Conservation (phyloP, 2,797 vertebrate genomes). For the Danio choprae region DNA sequence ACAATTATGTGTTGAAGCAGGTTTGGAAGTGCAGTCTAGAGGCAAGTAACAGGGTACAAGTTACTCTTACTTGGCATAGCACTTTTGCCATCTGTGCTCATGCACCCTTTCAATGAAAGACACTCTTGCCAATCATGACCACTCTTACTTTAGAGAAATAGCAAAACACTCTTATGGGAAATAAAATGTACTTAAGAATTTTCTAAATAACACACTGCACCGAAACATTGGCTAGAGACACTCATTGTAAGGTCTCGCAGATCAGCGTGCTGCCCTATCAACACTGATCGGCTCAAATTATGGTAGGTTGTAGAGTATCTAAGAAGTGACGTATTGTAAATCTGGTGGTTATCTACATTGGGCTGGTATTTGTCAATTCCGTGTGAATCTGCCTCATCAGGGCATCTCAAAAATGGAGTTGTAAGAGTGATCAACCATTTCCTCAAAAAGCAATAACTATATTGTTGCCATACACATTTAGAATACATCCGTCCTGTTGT, state of each 20-base stretch:
- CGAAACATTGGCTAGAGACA: not conserved
- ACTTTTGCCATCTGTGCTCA: not conserved
- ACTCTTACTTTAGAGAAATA: not conserved
- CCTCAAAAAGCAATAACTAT: constrained; percentile 20
- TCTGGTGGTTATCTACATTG: too few relatives aligned
- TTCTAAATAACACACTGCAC: not conserved
- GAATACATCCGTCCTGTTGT: constrained; percentile 36
- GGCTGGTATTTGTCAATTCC: too few relatives aligned
- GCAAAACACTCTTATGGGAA: not conserved
- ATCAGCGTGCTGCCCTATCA: too few relatives aligned
- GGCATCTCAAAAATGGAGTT: not conserved
- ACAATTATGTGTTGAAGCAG: too few relatives aligned
- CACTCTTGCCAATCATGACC: not conserved
- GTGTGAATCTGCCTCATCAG: too few relatives aligned
- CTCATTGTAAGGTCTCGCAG: too few relatives aligned
- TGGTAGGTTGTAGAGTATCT: too few relatives aligned
- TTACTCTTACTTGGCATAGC: not conserved
- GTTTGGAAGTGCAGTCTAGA: too few relatives aligned
- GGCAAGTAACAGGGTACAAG: too few relatives aligned
- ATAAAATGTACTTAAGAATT: not conserved
- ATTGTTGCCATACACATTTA: constrained; percentile 31
- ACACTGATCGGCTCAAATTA: too few relatives aligned
- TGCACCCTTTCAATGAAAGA: not conserved
- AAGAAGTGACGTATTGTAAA: too few relatives aligned
- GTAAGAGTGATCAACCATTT: not conserved